Base-by-base conservation (phyloP, 53 echinoderm and acorn worm genomes). In the Paelopatides confundens region DNA sequence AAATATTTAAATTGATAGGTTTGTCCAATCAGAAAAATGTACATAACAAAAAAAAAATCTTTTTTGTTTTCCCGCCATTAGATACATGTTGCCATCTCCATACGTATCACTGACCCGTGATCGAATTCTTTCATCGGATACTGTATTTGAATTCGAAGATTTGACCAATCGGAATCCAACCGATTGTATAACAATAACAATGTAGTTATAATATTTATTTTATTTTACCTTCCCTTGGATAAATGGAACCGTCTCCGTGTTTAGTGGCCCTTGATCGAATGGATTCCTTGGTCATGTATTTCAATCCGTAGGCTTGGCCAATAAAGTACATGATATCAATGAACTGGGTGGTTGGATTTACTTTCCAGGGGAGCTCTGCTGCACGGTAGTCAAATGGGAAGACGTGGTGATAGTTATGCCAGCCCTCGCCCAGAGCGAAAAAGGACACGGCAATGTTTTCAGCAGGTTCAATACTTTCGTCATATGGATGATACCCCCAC, bases 341-440 rank as follows among this genome's bases (percentile, higher is more conserved):
- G 29, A 82, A 82, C 35, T 35, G 35, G 35, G 82, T 54, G 26
- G 82, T 82, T 10, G 82, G 53, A 27, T 82, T 82, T 49, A 82
- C 54, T 12, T 27, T 27, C 51, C 50, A 82, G 10, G 30, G 52
- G 6, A 82, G 26, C 32, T 82, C 82, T 26, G 51, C 34, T 13
- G 82, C 82, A 3, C 82, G 50, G 65, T 65, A 65, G 21, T 65
- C 82, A 29, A n/a, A n/a, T n/a, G n/a, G n/a, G n/a, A n/a, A n/a
- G n/a, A n/a, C n/a, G n/a, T n/a, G n/a, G n/a, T n/a, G n/a, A n/a
- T n/a, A n/a, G n/a, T n/a, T n/a, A n/a, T n/a, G n/a, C n/a, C n/a
- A n/a, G n/a, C n/a, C n/a, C 50, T 82, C 82, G 0, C 82, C 82
- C 9, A 53, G 10, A 21, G 82, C 50, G 27, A 82, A 17, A 4